Percentiles rank a stretch among this genome's conserved stretches.
phyloP scores from a whole-genome alignment of 2,113 vertebrate species.

The Pluvianellus socialis region DNA sequence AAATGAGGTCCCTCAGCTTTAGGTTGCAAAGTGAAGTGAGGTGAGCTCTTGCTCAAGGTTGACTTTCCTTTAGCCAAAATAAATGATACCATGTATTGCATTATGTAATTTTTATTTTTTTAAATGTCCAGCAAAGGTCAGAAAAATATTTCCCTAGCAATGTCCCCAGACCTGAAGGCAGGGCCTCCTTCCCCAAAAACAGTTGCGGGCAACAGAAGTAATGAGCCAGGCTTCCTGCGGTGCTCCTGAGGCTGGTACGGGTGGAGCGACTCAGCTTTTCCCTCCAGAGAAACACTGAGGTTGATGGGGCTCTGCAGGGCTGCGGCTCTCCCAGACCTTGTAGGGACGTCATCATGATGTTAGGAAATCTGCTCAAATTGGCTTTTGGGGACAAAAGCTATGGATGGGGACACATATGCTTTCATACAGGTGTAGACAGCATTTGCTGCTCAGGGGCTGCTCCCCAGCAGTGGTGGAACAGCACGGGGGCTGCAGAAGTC shows the following conservation, averaged over 20 bases:
- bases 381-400: neutral
- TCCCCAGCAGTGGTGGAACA: neutral
- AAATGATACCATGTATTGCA: neutral
- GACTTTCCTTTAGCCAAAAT: neutral
- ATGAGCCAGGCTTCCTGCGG: neutral
- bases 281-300: neutral
- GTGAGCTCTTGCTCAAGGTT: neutral
- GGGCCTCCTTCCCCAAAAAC: neutral
- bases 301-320: accelerated
- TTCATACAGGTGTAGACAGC: accelerated
- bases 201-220: accelerated
- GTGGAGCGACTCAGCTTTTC: neutral
- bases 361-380: neutral
- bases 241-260: neutral
- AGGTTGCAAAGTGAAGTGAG: neutral
- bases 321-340: neutral
- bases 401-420: accelerated
- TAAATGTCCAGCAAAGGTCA: neutral
- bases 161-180: neutral
- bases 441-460: neutral
- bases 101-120: neutral
- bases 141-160: neutral
- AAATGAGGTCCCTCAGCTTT: neutral
- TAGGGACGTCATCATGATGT: neutral
- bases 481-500: neutral